Percentiles rank a stretch among this genome's conserved stretches.
Evolutionary conservation across 2,797 vertebrate species (phyloP).

Genomic region (Platalea minor): DNA sequence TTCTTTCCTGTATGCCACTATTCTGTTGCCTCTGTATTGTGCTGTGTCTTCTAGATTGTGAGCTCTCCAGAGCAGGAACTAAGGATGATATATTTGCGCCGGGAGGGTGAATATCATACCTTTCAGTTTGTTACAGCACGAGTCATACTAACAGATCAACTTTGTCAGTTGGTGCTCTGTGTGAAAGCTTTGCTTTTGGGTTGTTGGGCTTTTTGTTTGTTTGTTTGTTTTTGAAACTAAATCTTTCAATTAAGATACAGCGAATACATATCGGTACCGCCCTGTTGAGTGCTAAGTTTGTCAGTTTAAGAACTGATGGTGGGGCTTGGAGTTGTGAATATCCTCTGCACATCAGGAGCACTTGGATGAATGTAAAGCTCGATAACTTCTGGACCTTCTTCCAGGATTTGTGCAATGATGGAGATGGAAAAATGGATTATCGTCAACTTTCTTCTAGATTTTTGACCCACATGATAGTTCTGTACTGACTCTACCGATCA

Average conservation of each 20-base stretch:
- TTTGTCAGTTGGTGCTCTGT: not conserved
- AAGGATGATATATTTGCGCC: accelerated
- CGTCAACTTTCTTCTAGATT: not conserved
- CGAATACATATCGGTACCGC: not conserved
- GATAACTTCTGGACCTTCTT: not conserved
- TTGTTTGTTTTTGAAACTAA: not conserved
- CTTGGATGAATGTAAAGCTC: not conserved
- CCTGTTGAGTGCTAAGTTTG: not conserved
- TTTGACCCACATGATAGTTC: not conserved
- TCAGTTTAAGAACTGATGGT: not conserved
- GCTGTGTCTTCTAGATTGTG: not conserved
- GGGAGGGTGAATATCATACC: not conserved
- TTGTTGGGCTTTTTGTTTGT: not conserved
- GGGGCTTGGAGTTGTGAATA: not conserved
- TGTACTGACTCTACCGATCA: not conserved
- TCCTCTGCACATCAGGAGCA: not conserved
- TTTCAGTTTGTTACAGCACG: not conserved
- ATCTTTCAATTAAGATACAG: not conserved
- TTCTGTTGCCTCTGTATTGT: not conserved
- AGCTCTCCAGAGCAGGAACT: constrained; percentile 50
- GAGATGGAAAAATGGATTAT: not conserved
- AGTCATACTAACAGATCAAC: not conserved
- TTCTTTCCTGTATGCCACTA: not conserved
- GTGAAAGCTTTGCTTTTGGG: not conserved
- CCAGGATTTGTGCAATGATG: not conserved